phyloP scores from a whole-genome alignment of 2,113 vertebrate genomes.

The Pipra filicauda region DNA sequence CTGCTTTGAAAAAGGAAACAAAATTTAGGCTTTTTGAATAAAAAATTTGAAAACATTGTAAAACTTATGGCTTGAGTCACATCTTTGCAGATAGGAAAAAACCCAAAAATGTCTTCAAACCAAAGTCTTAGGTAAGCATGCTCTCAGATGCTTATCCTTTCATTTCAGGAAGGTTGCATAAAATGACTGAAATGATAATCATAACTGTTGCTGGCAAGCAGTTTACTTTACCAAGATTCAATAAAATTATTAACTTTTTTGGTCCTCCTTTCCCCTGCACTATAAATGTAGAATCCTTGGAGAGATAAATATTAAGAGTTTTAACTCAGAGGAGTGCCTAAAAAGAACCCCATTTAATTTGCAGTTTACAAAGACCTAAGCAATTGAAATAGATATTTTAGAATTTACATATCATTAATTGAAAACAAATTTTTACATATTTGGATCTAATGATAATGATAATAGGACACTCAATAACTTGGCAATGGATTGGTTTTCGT shows the following conservation, averaged over 20 bases:
- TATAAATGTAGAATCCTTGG: background rate
- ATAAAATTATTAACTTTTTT: background rate
- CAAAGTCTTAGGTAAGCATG: background rate
- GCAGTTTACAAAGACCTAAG: background rate
- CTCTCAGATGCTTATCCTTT: background rate
- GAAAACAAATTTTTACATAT: background rate
- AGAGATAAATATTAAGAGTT: background rate
- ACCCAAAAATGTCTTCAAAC: background rate
- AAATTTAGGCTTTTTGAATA: background rate
- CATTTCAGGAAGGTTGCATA: background rate
- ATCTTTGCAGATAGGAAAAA: background rate
- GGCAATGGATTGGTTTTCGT: background rate
- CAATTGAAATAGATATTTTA: background rate
- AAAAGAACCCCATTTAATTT: background rate
- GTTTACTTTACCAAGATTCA: background rate
- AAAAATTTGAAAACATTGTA: background rate
- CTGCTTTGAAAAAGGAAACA: background rate
- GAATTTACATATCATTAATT: background rate
- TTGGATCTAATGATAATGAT: background rate
- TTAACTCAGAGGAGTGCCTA: background rate
- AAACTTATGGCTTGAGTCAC: background rate
- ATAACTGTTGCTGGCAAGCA: background rate
- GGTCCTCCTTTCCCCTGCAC: background rate
- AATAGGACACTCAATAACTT: background rate
- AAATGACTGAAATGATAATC: background rate